A percentile compares a stretch with the other conserved stretches of the same genome.
These are phyloP conservation scores for Drosophila persimilis DNA, from an alignment of 1,140 invertebrate species.

Conservation along the genomic window DNA sequence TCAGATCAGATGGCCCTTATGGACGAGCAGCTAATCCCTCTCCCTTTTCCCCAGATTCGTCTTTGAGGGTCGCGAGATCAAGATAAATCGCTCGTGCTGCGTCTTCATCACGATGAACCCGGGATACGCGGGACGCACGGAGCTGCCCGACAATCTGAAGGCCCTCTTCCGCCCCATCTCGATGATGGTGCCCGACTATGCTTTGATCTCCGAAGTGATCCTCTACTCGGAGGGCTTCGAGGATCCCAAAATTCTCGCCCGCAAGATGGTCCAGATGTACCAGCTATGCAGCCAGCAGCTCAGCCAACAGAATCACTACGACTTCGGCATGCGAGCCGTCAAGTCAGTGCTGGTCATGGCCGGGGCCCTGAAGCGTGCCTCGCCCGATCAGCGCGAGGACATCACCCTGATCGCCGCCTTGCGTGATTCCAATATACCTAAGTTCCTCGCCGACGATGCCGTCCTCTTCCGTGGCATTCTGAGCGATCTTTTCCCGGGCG, in stretches of 20 bases:
- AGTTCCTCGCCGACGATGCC: conserved; percentile 94
- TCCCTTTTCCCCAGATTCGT: conserved; percentile 85
- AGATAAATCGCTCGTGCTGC: conserved; percentile 92
- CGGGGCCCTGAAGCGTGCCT: conserved; percentile 92
- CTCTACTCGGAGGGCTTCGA: conserved; percentile 96
- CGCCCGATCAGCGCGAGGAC: conserved; percentile 91
- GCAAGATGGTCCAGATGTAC: conserved; percentile 96
- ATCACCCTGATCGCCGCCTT: conserved; percentile 92
- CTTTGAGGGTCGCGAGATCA: conserved; percentile 95
- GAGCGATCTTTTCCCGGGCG: conserved; percentile 94
- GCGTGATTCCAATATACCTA: conserved; percentile 95
- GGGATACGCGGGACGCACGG: conserved; percentile 94
- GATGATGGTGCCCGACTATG: conserved; percentile 97
- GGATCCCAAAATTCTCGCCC: conserved; percentile 91
- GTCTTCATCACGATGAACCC: conserved; percentile 97
- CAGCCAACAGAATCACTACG: conserved; percentile 96
- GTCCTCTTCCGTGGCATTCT: conserved; percentile 94
- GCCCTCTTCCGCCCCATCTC: conserved; percentile 94
- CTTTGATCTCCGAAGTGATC: conserved; percentile 95
- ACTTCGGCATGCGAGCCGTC: conserved; percentile 94
- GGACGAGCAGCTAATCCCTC: conserved; percentile 30
- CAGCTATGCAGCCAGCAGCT: conserved; percentile 95
- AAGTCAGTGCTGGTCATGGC: conserved; percentile 92
- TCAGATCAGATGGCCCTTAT: conserved; percentile 27
- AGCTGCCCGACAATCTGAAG: conserved; percentile 92